A percentile compares a stretch with the other conserved stretches of the same genome.
phyloP scores from a whole-genome alignment of 2,797 vertebrate species.

The Diplodus puntazzo region DNA sequence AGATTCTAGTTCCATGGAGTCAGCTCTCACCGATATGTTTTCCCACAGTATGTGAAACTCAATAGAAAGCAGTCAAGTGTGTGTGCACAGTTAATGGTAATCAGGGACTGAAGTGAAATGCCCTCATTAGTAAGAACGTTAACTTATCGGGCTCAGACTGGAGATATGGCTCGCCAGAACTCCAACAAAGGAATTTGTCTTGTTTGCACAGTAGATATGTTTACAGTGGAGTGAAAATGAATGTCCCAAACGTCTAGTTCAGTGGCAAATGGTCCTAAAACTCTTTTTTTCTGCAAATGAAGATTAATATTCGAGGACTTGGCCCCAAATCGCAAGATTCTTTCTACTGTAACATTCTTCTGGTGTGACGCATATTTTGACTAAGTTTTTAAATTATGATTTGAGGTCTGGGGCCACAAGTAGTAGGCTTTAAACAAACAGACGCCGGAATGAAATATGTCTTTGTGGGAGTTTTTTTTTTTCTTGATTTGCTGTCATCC shows the following conservation, averaged over 20 bases:
- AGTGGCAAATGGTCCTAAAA: slow-evolving; percentile 29
- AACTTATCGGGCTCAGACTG: slow-evolving; percentile 73
- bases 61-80: slow-evolving; percentile 56
- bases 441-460: slow-evolving; percentile 38
- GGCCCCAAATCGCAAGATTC: neutral
- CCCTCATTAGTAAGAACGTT: slow-evolving; percentile 69
- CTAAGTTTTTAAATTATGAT: neutral
- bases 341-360: slow-evolving; percentile 1
- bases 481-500: slow-evolving; percentile 13
- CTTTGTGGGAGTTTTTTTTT: neutral
- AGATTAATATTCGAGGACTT: slow-evolving; percentile 18
- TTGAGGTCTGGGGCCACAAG: neutral
- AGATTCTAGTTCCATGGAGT: slow-evolving; percentile 29
- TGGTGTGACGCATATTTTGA: slow-evolving; percentile 23
- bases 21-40: slow-evolving; percentile 59
- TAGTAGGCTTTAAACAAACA: slow-evolving; percentile 33
- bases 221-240: slow-evolving; percentile 66
- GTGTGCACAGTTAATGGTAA: slow-evolving; percentile 60
- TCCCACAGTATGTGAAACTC: slow-evolving; percentile 55
- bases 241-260: slow-evolving; percentile 44
- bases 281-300: slow-evolving; percentile 15
- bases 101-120: slow-evolving; percentile 68
- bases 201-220: slow-evolving; percentile 75
- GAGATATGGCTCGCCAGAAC: slow-evolving; percentile 56
- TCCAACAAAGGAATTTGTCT: slow-evolving; percentile 63